phyloP scores from a whole-genome alignment of 2,888 invertebrate species.

The Tipula lateralis region DNA sequence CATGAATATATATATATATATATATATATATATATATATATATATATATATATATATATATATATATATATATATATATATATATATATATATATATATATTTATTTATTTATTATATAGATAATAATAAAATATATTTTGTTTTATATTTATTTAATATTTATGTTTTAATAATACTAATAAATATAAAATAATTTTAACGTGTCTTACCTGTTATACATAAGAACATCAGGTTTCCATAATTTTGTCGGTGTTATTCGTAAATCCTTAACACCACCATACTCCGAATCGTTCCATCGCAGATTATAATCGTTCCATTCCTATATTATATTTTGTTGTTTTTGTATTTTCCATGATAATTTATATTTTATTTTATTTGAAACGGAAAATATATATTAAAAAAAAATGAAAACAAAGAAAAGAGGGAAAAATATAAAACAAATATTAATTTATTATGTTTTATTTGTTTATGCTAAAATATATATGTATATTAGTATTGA shows the following conservation, averaged over 20 bases:
- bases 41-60: too few relatives aligned
- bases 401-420: background rate
- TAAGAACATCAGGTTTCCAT: slow-evolving; percentile 98
- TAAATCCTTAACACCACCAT: slow-evolving; percentile 88
- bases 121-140: slow-evolving; percentile 2
- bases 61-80: background rate
- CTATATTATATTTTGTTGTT: slow-evolving; percentile 53
- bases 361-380: background rate
- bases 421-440: background rate
- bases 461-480: background rate
- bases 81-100: background rate
- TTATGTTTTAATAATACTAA: slow-evolving; percentile 13
- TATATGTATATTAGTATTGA: background rate
- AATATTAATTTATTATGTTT: background rate
- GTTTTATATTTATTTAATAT: slow-evolving; percentile 26
- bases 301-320: slow-evolving; percentile 98
- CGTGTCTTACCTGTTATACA: slow-evolving; percentile 94
- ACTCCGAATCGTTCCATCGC: slow-evolving; percentile 93
- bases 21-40: background rate
- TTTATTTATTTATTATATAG: too few relatives aligned
- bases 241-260: slow-evolving; percentile 91
- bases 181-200: background rate
- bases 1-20: background rate
- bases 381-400: background rate
- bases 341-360: background rate